Percentiles rank a stretch among this genome's conserved stretches.
phyloP scores from a whole-genome alignment of 2,888 invertebrate genomes.

The Plebejus anna region DNA sequence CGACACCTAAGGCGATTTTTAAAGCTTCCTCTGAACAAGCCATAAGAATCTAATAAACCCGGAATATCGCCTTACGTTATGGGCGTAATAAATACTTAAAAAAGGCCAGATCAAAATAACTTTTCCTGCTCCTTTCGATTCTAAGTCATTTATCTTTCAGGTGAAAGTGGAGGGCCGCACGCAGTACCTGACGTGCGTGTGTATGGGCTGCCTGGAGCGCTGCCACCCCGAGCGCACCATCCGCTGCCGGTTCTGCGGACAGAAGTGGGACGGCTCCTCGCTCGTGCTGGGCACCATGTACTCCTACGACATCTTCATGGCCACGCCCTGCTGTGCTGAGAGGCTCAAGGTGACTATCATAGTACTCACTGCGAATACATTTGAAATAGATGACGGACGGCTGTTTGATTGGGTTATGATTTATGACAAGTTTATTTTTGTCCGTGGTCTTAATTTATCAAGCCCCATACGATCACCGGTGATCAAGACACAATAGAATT shows the following conservation, averaged over 20 bases:
- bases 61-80: too few relatives aligned
- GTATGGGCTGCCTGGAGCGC: constrained; percentile 96
- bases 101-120: too few relatives aligned
- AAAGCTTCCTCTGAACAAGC: too few relatives aligned
- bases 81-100: too few relatives aligned
- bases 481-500: too few relatives aligned
- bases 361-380: not conserved
- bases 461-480: too few relatives aligned
- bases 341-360: constrained; percentile 87
- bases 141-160: constrained; percentile 63
- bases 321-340: constrained; percentile 96
- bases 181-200: constrained; percentile 95
- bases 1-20: too few relatives aligned
- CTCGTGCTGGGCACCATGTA: constrained; percentile 98
- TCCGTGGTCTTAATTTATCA: too few relatives aligned
- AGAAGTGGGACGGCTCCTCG: constrained; percentile 95
- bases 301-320: constrained; percentile 98
- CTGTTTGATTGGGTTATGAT: too few relatives aligned
- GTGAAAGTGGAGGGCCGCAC: constrained; percentile 94
- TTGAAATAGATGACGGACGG: too few relatives aligned
- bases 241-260: constrained; percentile 90
- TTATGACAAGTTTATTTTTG: too few relatives aligned
- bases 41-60: too few relatives aligned
- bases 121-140: not conserved
- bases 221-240: constrained; percentile 87